Conservation (phyloP, 2,797 vertebrate genomes). For the Corythornis leucogaster region DNA sequence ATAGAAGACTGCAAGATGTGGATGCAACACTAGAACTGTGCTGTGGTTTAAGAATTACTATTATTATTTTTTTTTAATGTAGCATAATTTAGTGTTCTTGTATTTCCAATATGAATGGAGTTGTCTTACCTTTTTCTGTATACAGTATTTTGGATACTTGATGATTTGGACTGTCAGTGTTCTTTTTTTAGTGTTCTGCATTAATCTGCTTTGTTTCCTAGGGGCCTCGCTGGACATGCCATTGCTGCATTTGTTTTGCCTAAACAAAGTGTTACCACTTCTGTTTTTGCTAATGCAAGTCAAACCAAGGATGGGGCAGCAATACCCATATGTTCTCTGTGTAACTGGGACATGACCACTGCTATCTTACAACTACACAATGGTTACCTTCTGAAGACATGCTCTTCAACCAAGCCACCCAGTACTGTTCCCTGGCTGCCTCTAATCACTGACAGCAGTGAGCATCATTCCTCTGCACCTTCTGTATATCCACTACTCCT, state of each 20-base stretch:
- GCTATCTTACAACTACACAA: background rate
- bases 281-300: background rate
- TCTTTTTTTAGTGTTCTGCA: constrained; percentile 49
- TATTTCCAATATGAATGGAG: constrained; percentile 47
- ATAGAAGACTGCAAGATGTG: background rate
- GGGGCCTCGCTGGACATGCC: constrained; percentile 58
- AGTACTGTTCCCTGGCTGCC: background rate
- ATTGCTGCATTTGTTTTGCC: constrained; percentile 54
- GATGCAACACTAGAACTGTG: constrained; percentile 36
- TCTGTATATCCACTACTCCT: background rate
- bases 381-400: background rate
- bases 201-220: constrained; percentile 23
- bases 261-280: background rate
- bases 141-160: constrained; percentile 63
- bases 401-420: background rate
- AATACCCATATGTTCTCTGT: background rate
- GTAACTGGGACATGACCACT: background rate
- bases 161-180: constrained; percentile 54
- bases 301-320: background rate
- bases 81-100: constrained; percentile 57
- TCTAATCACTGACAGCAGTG: background rate
- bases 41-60: constrained; percentile 24
- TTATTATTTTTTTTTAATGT: constrained; percentile 1
- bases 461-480: background rate
- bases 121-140: constrained; percentile 72